Conservation (phyloP, 2,113 vertebrate genomes). For the Hippolais icterina region DNA sequence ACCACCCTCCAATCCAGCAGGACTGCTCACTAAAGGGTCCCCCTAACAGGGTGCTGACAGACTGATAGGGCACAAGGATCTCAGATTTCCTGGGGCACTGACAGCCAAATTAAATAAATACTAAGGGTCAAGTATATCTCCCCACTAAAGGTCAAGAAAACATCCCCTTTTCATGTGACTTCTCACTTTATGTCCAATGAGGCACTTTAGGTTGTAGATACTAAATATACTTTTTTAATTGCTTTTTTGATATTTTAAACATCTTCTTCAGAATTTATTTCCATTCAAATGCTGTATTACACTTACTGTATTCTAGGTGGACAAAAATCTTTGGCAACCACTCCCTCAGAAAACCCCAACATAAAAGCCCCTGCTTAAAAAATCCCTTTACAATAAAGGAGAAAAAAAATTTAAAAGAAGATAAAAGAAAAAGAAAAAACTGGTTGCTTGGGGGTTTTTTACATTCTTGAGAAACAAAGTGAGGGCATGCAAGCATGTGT, state of each 20-base stretch:
- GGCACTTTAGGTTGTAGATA: neutral
- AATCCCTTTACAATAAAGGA: neutral
- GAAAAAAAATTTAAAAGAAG: neutral
- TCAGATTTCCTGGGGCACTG: neutral
- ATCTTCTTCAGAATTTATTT: neutral
- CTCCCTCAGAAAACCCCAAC: neutral
- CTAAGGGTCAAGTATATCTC: neutral
- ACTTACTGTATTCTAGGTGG: neutral
- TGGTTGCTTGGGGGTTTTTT: neutral
- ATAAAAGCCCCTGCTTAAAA: neutral
- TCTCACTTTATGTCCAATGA: neutral
- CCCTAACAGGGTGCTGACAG: neutral
- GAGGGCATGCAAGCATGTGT: neutral
- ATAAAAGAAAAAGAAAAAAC: neutral
- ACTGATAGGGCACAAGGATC: neutral
- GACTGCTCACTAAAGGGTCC: neutral
- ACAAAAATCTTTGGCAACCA: neutral
- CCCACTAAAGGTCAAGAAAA: neutral
- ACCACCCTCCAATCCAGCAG: neutral
- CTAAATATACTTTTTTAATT: neutral
- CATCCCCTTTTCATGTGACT: too few relatives aligned
- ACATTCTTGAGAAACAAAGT: neutral
- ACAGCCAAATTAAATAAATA: neutral
- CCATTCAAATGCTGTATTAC: neutral
- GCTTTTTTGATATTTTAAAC: neutral